A percentile compares a stretch with the other conserved stretches of the same genome.
These are phyloP conservation scores for Hemithea aestivaria DNA, from an alignment of 2,888 invertebrate species.

Conservation along the genomic window DNA sequence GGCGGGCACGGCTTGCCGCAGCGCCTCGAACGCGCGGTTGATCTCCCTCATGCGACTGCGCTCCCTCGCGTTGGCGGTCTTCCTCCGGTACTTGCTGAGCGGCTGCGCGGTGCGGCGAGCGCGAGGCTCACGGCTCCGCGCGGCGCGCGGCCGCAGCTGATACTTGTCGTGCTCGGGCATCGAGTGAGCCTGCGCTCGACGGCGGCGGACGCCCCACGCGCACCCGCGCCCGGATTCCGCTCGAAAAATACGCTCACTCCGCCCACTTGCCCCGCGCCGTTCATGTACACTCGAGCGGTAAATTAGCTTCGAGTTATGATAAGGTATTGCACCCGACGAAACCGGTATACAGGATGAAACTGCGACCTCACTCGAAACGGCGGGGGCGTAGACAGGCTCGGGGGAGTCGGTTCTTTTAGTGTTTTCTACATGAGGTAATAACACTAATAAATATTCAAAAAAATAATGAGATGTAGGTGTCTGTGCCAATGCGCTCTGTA, in stretches of 20 bases:
- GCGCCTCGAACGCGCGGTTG: conserved; percentile 91
- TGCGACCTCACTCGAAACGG: conserved; percentile 5
- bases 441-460: too few relatives aligned
- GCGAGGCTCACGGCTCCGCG: conserved; percentile 70
- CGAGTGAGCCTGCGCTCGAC: conserved; percentile 50
- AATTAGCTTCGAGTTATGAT: conserved; percentile 24
- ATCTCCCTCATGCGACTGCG: conserved; percentile 93
- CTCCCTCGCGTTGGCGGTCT: conserved; percentile 94
- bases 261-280: conserved; percentile 67
- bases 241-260: conserved; percentile 69
- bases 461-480: too few relatives aligned
- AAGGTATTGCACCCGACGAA: conserved; percentile 3
- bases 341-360: conserved; percentile 11
- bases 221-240: conserved; percentile 55
- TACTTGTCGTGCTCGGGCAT: conserved; percentile 78
- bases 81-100: conserved; percentile 92
- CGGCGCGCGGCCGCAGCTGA: conserved; percentile 74
- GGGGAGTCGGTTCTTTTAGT: too few relatives aligned
- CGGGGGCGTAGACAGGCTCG: conserved; percentile 2
- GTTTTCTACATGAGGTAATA: too few relatives aligned
- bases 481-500: conserved; percentile 28
- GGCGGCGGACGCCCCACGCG: conserved; percentile 44
- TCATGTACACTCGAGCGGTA: conserved; percentile 58
- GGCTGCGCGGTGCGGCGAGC: conserved; percentile 84
- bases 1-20: conserved; percentile 87